Percentiles rank a stretch among this genome's conserved stretches.
These are phyloP conservation scores for Amniataba percoides DNA, from an alignment of 2,797 vertebrate species.

Conservation along the genomic window DNA sequence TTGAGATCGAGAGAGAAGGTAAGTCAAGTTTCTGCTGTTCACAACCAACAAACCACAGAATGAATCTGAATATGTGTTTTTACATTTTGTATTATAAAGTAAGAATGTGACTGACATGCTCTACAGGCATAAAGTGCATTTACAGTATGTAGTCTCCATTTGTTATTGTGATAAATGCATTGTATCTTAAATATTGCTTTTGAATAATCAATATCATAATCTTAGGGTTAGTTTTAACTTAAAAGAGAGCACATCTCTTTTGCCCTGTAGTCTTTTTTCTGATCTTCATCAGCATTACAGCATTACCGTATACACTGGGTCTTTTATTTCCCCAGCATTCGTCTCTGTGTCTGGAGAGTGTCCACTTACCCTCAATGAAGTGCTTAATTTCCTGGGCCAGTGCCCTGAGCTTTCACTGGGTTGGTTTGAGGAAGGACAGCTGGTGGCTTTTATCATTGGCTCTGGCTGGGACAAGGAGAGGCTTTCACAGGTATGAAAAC, in stretches of 20 bases:
- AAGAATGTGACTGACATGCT: background rate
- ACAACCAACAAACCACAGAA: background rate
- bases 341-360: constrained; percentile 88
- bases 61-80: background rate
- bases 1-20: constrained; percentile 89
- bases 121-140: background rate
- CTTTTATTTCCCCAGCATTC: constrained; percentile 74
- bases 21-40: constrained; percentile 28
- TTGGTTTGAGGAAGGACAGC: constrained; percentile 88
- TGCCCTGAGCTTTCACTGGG: constrained; percentile 88
- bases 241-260: background rate
- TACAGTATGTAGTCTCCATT: background rate
- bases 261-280: background rate
- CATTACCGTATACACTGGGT: background rate
- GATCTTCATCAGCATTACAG: constrained; percentile 3
- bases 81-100: background rate
- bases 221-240: background rate
- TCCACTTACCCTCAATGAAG: constrained; percentile 86
- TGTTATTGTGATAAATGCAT: background rate
- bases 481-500: constrained; percentile 81
- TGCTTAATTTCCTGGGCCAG: constrained; percentile 84
- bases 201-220: background rate
- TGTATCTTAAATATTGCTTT: background rate
- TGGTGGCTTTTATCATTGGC: constrained; percentile 88
- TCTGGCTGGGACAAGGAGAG: constrained; percentile 87